phyloP scores from a whole-genome alignment of 1,140 invertebrate genomes.

The Phocides pigmalion region DNA sequence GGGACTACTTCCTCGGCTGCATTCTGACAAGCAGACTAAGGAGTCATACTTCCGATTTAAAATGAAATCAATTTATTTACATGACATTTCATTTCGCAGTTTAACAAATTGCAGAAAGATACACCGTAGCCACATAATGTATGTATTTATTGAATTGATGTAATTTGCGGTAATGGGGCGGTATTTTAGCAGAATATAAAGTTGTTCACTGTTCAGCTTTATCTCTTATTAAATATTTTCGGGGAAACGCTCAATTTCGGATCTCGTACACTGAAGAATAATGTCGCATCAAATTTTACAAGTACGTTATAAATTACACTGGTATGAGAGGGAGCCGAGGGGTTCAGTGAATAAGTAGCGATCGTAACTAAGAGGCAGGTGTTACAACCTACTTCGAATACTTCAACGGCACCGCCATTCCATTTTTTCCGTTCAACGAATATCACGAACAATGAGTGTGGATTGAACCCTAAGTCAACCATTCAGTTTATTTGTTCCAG shows the following conservation, averaged over 20 bases:
- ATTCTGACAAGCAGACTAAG: too few relatives aligned
- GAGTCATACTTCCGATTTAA: too few relatives aligned
- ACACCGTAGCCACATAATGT: neutral
- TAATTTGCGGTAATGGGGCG: slow-evolving; percentile 8
- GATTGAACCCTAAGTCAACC: slow-evolving; percentile 24
- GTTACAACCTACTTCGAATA: slow-evolving; percentile 31
- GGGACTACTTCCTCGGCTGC: too few relatives aligned
- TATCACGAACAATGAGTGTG: slow-evolving; percentile 29
- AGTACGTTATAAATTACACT: slow-evolving; percentile 19
- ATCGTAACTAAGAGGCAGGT: slow-evolving; percentile 31
- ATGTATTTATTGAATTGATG: neutral
- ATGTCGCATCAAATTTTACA: slow-evolving; percentile 7
- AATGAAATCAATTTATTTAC: too few relatives aligned
- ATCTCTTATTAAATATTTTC: neutral
- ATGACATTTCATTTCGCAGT: too few relatives aligned
- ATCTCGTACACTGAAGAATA: neutral
- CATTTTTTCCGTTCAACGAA: slow-evolving; percentile 27
- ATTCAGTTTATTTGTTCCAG: slow-evolving; percentile 15
- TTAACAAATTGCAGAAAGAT: too few relatives aligned
- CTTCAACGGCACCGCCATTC: slow-evolving; percentile 29
- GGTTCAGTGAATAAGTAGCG: slow-evolving; percentile 28
- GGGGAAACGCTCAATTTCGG: neutral
- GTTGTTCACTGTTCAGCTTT: neutral
- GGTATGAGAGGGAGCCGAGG: slow-evolving; percentile 8
- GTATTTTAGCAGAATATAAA: slow-evolving; percentile 4